These are phyloP conservation scores for Pterophyllum scalare DNA, from an alignment of 2,113 vertebrate species.

Conservation along the genomic window DNA sequence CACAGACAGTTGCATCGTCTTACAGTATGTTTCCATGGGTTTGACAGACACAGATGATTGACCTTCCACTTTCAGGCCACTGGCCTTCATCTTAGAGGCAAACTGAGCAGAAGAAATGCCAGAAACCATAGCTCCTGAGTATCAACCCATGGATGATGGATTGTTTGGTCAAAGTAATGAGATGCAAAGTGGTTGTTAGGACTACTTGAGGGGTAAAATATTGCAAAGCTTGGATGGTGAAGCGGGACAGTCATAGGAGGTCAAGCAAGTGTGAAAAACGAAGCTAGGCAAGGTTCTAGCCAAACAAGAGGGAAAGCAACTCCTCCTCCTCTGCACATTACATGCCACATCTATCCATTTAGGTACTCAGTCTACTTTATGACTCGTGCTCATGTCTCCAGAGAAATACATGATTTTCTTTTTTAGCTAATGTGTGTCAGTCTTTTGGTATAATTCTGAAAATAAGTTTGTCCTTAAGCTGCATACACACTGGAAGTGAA, in stretches of 20 bases:
- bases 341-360: background rate
- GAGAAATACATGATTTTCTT: background rate
- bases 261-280: slow-evolving; percentile 58
- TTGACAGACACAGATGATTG: slow-evolving; percentile 38
- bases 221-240: slow-evolving; percentile 50
- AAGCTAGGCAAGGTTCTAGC: slow-evolving; percentile 57
- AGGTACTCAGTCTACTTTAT: background rate
- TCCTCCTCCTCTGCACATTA: slow-evolving; percentile 2
- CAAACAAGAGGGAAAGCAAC: slow-evolving; percentile 35
- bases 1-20: slow-evolving; percentile 58
- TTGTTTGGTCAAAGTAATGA: slow-evolving; percentile 58
- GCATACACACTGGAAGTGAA: too few species aligned
- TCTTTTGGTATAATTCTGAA: background rate
- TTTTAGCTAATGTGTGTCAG: background rate
- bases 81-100: slow-evolving; percentile 63
- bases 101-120: slow-evolving; percentile 52
- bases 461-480: too few species aligned
- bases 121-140: slow-evolving; percentile 57
- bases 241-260: slow-evolving; percentile 60
- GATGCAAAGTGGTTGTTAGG: slow-evolving; percentile 59
- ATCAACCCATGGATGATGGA: slow-evolving; percentile 63
- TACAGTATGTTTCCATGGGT: slow-evolving; percentile 48
- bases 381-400: background rate
- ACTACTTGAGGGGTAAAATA: slow-evolving; percentile 72
- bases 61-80: slow-evolving; percentile 56